A percentile compares a stretch with the other conserved stretches of the same genome.
phyloP scores from a whole-genome alignment of 2,797 vertebrate genomes.

The Neomorphus geoffroyi region DNA sequence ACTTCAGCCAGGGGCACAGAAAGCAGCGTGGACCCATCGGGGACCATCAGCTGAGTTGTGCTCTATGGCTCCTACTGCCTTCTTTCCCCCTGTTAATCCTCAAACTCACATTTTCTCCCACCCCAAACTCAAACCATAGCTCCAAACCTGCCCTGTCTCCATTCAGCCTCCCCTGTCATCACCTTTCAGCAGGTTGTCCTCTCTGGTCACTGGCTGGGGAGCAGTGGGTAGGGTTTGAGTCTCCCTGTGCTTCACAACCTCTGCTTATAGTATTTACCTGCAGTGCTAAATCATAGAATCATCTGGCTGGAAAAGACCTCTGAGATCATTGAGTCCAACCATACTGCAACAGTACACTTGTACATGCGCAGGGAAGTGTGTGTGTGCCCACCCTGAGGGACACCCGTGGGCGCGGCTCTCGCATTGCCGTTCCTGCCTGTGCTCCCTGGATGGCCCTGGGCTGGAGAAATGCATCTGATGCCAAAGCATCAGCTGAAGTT shows the following conservation, averaged over 20 bases:
- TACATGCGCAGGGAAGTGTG: rapidly evolving
- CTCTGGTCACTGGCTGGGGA: not conserved
- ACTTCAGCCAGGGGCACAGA: not conserved
- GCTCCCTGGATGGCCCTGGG: rapidly evolving
- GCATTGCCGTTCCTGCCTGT: rapidly evolving
- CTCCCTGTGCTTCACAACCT: not conserved
- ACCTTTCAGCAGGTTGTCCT: not conserved
- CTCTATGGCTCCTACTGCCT: not conserved
- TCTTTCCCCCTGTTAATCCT: not conserved
- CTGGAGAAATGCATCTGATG: not conserved
- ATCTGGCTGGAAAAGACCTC: too few relatives aligned
- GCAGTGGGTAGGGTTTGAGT: not conserved
- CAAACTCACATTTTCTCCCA: not conserved
- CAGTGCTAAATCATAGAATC: not conserved
- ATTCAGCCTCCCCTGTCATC: not conserved
- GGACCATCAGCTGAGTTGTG: not conserved
- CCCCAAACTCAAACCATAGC: not conserved
- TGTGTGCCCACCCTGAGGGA: not conserved
- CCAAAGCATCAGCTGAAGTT: not conserved
- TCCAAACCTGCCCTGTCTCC: not conserved
- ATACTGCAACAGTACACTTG: rapidly evolving
- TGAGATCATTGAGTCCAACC: too few relatives aligned
- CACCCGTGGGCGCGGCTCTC: not conserved
- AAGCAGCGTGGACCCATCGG: not conserved
- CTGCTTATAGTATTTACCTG: not conserved